These are phyloP conservation scores for Pomatostomus ruficeps DNA, from an alignment of 2,113 vertebrate species.

Conservation along the genomic window DNA sequence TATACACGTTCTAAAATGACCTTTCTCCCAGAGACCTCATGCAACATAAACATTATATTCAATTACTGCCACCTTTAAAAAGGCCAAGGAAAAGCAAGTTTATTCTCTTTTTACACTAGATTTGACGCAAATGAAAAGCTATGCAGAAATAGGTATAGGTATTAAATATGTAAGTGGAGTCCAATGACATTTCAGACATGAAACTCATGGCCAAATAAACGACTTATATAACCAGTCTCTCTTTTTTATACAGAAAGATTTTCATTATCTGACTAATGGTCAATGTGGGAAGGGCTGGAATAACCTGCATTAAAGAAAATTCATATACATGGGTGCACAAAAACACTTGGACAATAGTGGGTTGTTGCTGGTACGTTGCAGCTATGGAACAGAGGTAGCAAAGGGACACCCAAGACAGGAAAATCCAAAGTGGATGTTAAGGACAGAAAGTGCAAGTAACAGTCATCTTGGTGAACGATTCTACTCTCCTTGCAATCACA, in stretches of 20 bases:
- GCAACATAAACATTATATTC: neutral
- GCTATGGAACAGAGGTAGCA: neutral
- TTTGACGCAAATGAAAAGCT: neutral
- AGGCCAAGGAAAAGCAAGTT: neutral
- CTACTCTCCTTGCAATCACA: neutral
- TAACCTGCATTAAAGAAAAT: neutral
- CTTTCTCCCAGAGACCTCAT: neutral
- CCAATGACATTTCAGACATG: neutral
- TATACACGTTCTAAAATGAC: neutral
- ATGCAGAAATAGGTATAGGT: neutral
- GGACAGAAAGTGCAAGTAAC: neutral
- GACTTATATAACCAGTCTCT: neutral
- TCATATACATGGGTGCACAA: rapidly evolving
- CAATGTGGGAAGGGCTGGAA: neutral
- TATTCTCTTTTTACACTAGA: neutral
- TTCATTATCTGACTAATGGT: neutral
- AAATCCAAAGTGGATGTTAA: neutral
- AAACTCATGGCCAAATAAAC: neutral
- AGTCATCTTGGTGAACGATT: neutral
- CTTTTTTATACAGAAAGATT: neutral
- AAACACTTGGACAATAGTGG: neutral
- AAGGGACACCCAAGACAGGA: neutral
- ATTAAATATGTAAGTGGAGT: neutral
- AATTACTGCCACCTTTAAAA: neutral
- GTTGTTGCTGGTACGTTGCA: neutral